phyloP scores from a whole-genome alignment of 2,797 vertebrate genomes.

The Falco naumanni region DNA sequence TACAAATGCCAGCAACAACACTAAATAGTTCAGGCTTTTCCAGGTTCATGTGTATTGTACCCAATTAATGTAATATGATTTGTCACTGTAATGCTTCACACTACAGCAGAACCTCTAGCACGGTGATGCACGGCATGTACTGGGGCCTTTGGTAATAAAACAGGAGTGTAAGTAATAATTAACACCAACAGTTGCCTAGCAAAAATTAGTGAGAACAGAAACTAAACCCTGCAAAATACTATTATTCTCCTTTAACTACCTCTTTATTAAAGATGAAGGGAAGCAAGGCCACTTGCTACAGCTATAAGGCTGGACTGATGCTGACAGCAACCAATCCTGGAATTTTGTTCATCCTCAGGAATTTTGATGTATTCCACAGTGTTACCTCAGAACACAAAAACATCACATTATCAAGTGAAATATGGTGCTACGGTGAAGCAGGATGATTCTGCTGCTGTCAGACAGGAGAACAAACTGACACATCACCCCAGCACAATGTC shows the following conservation, averaged over 20 bases:
- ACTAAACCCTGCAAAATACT: neutral
- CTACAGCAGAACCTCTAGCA: neutral
- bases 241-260: neutral
- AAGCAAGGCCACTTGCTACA: neutral
- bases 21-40: neutral
- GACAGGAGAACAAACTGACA: neutral
- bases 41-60: neutral
- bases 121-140: accelerated
- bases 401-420: neutral
- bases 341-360: neutral
- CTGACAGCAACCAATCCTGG: neutral
- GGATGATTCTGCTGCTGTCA: neutral
- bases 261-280: neutral
- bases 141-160: neutral
- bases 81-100: neutral
- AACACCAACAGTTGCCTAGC: neutral
- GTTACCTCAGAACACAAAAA: neutral
- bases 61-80: accelerated
- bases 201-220: neutral
- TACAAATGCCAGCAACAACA: neutral
- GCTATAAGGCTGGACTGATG: neutral
- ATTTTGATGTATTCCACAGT: neutral
- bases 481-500: neutral
- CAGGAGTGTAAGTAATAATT: neutral
- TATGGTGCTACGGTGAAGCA: neutral